Conservation (phyloP, 2,888 invertebrate genomes). For the Lottia scabra region DNA sequence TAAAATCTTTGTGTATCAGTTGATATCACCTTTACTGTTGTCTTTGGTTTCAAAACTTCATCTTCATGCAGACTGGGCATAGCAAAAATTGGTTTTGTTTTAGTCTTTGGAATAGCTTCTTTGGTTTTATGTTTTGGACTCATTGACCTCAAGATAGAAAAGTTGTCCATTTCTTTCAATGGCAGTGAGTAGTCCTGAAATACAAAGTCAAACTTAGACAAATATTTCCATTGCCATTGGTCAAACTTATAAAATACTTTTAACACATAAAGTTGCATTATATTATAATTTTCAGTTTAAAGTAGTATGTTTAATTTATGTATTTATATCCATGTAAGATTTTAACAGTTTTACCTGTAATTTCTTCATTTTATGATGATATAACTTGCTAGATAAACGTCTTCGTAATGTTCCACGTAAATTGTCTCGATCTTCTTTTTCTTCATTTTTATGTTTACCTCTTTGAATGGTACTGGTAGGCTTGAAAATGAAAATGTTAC, state of each 20-base stretch:
- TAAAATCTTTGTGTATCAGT: too few species aligned
- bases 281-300: too few species aligned
- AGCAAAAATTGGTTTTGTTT: background rate
- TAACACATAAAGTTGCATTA: too few species aligned
- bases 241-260: too few species aligned
- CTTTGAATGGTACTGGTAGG: background rate
- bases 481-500: background rate
- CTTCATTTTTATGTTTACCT: background rate
- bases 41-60: background rate
- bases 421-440: slow-evolving; percentile 17
- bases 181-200: slow-evolving; percentile 49
- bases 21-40: too few species aligned
- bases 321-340: background rate
- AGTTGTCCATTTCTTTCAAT: slow-evolving; percentile 2
- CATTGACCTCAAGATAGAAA: background rate
- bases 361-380: slow-evolving; percentile 45
- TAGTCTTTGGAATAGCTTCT: background rate
- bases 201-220: too few species aligned
- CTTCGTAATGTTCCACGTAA: slow-evolving; percentile 37
- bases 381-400: slow-evolving; percentile 42
- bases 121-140: background rate
- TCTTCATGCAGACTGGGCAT: background rate
- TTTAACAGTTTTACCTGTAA: background rate
- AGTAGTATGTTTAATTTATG: too few species aligned
- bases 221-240: too few species aligned